Conservation (phyloP, 2,888 invertebrate species). For the Blastobasis adustella region DNA sequence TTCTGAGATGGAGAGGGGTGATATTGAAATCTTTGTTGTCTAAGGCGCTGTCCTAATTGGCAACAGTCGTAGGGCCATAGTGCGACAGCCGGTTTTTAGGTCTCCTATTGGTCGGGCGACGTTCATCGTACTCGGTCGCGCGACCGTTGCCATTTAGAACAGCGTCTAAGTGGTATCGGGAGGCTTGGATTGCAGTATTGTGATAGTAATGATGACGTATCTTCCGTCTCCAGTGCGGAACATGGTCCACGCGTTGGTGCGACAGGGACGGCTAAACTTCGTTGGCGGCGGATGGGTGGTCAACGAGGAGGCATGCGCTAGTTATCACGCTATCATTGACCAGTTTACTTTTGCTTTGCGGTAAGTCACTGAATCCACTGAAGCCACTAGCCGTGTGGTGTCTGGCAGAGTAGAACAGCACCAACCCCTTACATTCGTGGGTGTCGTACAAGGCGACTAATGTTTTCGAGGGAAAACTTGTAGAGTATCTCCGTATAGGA, state of each 20-base stretch:
- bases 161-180: neutral
- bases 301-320: conserved; percentile 82
- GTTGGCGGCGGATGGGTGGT: conserved; percentile 86
- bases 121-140: too few species aligned
- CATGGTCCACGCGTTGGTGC: conserved; percentile 79
- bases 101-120: too few species aligned
- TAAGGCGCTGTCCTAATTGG: too few species aligned
- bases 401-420: too few species aligned
- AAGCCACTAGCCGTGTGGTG: too few species aligned
- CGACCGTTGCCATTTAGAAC: neutral
- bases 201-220: neutral
- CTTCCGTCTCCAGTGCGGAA: conserved; percentile 38
- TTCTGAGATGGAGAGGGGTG: too few species aligned
- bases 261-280: conserved; percentile 81
- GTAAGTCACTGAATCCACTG: conserved; percentile 24
- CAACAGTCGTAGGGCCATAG: neutral
- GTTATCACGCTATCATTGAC: conserved; percentile 82
- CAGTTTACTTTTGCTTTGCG: conserved; percentile 81
- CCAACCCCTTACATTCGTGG: too few species aligned
- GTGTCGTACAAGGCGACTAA: too few species aligned
- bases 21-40: neutral
- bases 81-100: neutral
- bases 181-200: neutral
- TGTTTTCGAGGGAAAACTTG: too few species aligned
- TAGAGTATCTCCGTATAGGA: too few species aligned